A percentile compares a stretch with the other conserved stretches of the same genome.
Evolutionary conservation across 1,140 invertebrate genomes (phyloP).

Genomic region (Neodiprion lecontei): DNA sequence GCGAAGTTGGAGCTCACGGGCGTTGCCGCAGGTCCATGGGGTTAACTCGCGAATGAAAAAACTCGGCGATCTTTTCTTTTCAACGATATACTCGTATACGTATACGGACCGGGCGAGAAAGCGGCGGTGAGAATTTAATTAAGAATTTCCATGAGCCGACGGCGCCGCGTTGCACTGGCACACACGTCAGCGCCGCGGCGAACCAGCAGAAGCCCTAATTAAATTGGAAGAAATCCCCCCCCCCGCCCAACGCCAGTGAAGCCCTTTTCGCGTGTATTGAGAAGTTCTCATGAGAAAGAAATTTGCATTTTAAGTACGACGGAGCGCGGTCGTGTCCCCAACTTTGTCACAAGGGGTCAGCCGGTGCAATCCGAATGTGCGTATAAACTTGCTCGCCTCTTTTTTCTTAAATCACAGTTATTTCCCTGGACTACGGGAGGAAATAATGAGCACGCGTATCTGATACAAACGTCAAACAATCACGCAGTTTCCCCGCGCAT

Average conservation of each 20-base stretch:
- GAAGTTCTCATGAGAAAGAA: constrained; percentile 36
- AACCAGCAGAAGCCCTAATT: constrained; percentile 41
- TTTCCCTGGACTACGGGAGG: background rate
- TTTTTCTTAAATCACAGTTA: constrained; percentile 27
- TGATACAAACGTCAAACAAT: background rate
- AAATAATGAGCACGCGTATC: background rate
- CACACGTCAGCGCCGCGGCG: constrained; percentile 38
- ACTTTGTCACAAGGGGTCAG: too few relatives aligned
- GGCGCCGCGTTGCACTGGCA: constrained; percentile 47
- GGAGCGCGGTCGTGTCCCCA: background rate
- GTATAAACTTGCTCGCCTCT: too few relatives aligned
- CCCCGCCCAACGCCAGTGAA: constrained; percentile 8
- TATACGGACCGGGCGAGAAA: too few relatives aligned
- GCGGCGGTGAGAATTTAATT: constrained; percentile 53
- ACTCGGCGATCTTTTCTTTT: too few relatives aligned
- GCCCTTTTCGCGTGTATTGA: constrained; percentile 26
- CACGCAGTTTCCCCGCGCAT: background rate
- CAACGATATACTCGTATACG: too few relatives aligned
- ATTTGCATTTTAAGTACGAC: constrained; percentile 46
- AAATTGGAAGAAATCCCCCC: constrained; percentile 52
- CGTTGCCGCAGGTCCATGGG: too few relatives aligned
- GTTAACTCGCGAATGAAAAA: too few relatives aligned
- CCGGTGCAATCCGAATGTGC: too few relatives aligned
- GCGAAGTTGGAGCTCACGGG: too few relatives aligned
- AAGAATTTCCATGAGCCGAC: constrained; percentile 49